phyloP scores from a whole-genome alignment of 2,797 vertebrate genomes.

The Sebastes dallii region DNA sequence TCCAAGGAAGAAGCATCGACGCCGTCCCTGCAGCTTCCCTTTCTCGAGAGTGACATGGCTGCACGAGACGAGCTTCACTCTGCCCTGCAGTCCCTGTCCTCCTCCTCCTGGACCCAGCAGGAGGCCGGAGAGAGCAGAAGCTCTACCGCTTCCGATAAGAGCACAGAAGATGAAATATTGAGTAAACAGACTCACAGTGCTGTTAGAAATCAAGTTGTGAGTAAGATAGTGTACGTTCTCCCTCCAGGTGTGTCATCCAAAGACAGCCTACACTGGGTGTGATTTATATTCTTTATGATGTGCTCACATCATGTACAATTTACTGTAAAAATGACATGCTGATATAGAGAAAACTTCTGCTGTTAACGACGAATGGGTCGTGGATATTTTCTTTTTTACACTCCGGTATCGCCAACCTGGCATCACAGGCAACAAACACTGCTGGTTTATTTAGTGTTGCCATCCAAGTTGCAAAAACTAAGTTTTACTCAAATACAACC shows the following conservation, averaged over 20 bases:
- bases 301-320: neutral
- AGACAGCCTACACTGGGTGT: constrained; percentile 86
- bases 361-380: neutral
- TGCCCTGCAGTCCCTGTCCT: constrained; percentile 79
- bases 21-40: constrained; percentile 42
- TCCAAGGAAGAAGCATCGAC: constrained; percentile 19
- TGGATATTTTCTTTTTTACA: neutral
- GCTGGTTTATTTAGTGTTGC: neutral
- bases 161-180: constrained; percentile 19
- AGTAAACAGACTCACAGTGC: constrained; percentile 33
- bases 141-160: constrained; percentile 30
- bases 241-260: constrained; percentile 46
- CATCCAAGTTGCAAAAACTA: neutral
- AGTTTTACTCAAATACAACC: neutral
- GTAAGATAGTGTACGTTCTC: constrained; percentile 67
- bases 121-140: constrained; percentile 27
- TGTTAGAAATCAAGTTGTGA: constrained; percentile 46
- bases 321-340: constrained; percentile 10
- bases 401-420: neutral
- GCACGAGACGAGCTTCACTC: constrained; percentile 77
- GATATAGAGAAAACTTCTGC: neutral
- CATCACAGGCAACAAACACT: neutral
- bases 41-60: constrained; percentile 42
- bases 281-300: constrained; percentile 7
- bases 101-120: constrained; percentile 50